Conservation (phyloP, 1,140 invertebrate genomes). For the Probaryconus sp. region DNA sequence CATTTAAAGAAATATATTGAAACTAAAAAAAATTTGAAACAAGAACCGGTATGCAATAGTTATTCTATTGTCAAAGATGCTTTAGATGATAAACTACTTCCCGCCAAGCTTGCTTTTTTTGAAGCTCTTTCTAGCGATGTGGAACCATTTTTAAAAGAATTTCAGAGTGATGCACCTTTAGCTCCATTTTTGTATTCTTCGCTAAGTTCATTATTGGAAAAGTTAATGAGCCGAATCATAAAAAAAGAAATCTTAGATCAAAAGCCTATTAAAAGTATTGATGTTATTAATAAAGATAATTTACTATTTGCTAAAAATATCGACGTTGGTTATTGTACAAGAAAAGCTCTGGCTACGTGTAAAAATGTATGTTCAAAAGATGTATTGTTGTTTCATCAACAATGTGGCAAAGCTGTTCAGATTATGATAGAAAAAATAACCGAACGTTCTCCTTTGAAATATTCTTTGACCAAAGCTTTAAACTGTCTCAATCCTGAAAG, state of each 20-base stretch:
- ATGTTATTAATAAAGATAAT: neutral
- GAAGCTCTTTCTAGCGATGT: constrained; percentile 28
- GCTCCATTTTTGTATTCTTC: constrained; percentile 35
- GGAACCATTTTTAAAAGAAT: constrained; percentile 46
- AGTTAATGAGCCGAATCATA: constrained; percentile 1
- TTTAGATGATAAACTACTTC: constrained; percentile 34
- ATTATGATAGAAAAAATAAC: neutral
- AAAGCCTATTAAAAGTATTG: neutral
- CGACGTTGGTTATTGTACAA: constrained; percentile 4
- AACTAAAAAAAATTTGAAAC: neutral
- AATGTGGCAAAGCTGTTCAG: neutral
- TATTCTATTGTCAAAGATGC: constrained; percentile 10
- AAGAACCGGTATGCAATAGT: constrained; percentile 12
- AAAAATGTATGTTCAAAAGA: neutral
- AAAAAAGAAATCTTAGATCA: constrained; percentile 24
- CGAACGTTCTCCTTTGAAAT: constrained; percentile 6
- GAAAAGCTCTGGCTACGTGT: neutral
- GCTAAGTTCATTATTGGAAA: neutral
- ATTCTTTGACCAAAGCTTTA: constrained; percentile 10
- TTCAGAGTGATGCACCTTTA: constrained; percentile 37
- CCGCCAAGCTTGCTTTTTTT: constrained; percentile 51
- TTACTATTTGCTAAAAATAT: neutral
- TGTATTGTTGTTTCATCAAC: neutral
- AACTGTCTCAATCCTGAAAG: constrained; percentile 11
- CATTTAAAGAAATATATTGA: neutral